These are phyloP conservation scores for Hippocampus guttulatus DNA, from an alignment of 2,113 vertebrate genomes.

Conservation along the genomic window DNA sequence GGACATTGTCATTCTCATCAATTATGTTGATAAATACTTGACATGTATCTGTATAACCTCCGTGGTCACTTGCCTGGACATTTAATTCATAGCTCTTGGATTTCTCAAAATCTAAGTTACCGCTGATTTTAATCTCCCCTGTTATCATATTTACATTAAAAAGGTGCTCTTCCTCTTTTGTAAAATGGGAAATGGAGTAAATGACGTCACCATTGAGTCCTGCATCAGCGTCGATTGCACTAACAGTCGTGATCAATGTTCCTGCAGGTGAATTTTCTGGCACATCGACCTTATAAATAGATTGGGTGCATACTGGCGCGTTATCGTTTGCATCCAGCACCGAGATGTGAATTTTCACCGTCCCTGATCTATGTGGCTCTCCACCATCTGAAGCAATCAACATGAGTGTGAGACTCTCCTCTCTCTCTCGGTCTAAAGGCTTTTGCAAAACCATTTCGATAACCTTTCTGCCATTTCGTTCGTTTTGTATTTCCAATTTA, in stretches of 20 bases:
- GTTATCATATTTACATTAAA: slow-evolving; percentile 65
- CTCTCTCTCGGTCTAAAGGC: slow-evolving; percentile 62
- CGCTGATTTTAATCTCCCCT: slow-evolving; percentile 60
- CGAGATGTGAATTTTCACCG: too few relatives aligned
- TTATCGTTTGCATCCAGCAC: too few relatives aligned
- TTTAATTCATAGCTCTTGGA: slow-evolving; percentile 44
- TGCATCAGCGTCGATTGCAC: too few relatives aligned
- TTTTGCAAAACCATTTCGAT: slow-evolving; percentile 65
- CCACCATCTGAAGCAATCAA: slow-evolving; percentile 68
- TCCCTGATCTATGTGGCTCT: slow-evolving; percentile 62
- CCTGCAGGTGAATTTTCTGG: too few relatives aligned
- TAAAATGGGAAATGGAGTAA: slow-evolving; percentile 30
- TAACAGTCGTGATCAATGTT: too few relatives aligned
- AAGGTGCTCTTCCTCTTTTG: slow-evolving; percentile 29
- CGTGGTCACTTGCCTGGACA: slow-evolving; percentile 58
- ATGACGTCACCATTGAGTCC: too few relatives aligned
- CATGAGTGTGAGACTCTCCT: slow-evolving; percentile 47
- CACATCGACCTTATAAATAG: too few relatives aligned
- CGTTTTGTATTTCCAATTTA: slow-evolving; percentile 52
- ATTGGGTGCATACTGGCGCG: too few relatives aligned
- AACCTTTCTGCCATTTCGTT: slow-evolving; percentile 32
- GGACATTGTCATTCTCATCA: slow-evolving; percentile 70
- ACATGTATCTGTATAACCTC: slow-evolving; percentile 48
- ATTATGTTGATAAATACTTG: slow-evolving; percentile 61
- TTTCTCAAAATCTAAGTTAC: slow-evolving; percentile 61